Percentiles rank a stretch among this genome's conserved stretches.
Conservation (phyloP, 1,140 invertebrate genomes). For the Dreissena rostriformis region DNA sequence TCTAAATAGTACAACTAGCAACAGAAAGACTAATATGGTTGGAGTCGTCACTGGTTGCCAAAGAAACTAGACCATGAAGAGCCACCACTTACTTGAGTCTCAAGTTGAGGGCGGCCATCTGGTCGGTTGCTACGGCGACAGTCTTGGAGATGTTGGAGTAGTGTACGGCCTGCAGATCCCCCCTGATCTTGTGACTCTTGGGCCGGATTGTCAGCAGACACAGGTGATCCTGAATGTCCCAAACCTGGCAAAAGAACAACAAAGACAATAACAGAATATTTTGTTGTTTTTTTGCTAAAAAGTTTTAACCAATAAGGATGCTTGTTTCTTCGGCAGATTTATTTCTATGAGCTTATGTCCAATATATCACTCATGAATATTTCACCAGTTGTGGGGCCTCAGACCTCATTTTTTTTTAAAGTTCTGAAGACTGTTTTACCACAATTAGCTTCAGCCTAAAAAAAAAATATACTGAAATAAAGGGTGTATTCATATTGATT, state of each 20-base stretch:
- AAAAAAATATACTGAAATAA: too few species aligned
- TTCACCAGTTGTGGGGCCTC: too few species aligned
- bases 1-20: too few species aligned
- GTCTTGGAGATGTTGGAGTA: slow-evolving; percentile 78
- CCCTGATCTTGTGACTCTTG: slow-evolving; percentile 80
- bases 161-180: slow-evolving; percentile 79
- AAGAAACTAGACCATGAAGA: too few species aligned
- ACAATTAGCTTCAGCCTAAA: too few species aligned
- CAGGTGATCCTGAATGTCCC: slow-evolving; percentile 81
- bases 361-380: too few species aligned
- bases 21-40: too few species aligned
- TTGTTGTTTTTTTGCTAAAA: not conserved
- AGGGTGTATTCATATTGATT: too few species aligned
- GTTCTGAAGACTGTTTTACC: too few species aligned
- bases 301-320: not conserved
- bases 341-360: too few species aligned
- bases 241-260: slow-evolving; percentile 70
- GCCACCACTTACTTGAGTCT: slow-evolving; percentile 71
- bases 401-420: too few species aligned
- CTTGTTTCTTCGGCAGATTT: not conserved
- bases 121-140: slow-evolving; percentile 79
- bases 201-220: slow-evolving; percentile 79
- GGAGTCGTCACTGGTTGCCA: too few species aligned
- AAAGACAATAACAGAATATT: not conserved
- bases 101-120: slow-evolving; percentile 77